A percentile compares a stretch with the other conserved stretches of the same genome.
These are phyloP conservation scores for Oscheius onirici DNA, from an alignment of 2,888 invertebrate species.

Conservation along the genomic window DNA sequence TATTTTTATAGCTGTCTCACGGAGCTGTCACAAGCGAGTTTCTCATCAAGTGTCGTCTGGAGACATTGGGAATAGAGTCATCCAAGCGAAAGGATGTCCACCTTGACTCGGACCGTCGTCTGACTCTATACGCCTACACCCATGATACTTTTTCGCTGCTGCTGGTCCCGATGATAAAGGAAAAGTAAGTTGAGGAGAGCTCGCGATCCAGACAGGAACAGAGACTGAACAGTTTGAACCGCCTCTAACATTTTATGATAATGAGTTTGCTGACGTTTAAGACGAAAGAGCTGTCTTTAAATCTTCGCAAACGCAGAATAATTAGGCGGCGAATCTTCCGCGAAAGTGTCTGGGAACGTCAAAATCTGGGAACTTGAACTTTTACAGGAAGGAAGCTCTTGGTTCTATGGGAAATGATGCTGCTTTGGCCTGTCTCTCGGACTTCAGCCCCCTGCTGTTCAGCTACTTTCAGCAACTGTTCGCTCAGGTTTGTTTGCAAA, in stretches of 20 bases:
- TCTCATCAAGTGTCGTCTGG: constrained; percentile 64
- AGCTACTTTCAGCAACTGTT: constrained; percentile 98
- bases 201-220: not conserved
- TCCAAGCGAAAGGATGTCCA: constrained; percentile 57
- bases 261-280: constrained; percentile 20
- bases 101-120: constrained; percentile 81
- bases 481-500: constrained; percentile 82
- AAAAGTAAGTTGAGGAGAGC: constrained; percentile 78
- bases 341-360: not conserved
- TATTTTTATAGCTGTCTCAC: constrained; percentile 64
- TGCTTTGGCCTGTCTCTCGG: constrained; percentile 93
- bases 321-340: constrained; percentile 10
- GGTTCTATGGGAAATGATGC: constrained; percentile 99
- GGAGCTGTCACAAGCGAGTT: constrained; percentile 71
- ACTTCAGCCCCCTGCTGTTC: constrained; percentile 91
- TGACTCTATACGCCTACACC: constrained; percentile 91
- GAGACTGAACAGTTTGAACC: not conserved
- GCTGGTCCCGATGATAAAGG: constrained; percentile 92
- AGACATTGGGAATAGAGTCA: constrained; percentile 44
- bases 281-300: constrained; percentile 2
- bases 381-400: constrained; percentile 89
- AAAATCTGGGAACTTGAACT: not conserved
- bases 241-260: not conserved
- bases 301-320: constrained; percentile 6
- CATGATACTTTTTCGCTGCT: constrained; percentile 93